Evolutionary conservation across 2,888 invertebrate species (phyloP), one percentile per base, ranked within the genome.

Genomic region (Odontocolon sp.): DNA sequence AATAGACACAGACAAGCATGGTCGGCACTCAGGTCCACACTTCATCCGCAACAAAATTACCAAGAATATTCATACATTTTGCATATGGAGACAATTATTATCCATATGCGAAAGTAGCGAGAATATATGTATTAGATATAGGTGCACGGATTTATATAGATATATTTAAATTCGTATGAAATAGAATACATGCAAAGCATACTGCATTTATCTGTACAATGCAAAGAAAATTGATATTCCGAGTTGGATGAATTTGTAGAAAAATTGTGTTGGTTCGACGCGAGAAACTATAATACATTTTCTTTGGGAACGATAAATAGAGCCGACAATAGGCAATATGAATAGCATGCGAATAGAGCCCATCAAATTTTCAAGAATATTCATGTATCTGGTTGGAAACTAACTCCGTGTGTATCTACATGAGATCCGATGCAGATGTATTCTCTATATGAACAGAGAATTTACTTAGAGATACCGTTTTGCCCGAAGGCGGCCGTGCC

Each of bases 61-160:
- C 31, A 56, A 71, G 67, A 67, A 76, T 76, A 76, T 71, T 76
- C 71, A 76, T 71, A 9, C 31, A 36, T 11, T 71, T 61, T 71
- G 66, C 71, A 71, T 67, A 61, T 16, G 59, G 67, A 61, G 45
- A 67, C 66, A 52, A 69, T 64, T 52, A 64, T 69, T 50, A 47
- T 67, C 36, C 61, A 68, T 56, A 56, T 68, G 61, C 67, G 45
- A 36, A 47, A 63, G 31, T 45, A 56, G 47, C 23, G 52, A 52
- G 16, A 61, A 45, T 61, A 28, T 21, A 42, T n/a, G n/a, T n/a
- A n/a, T n/a, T n/a, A n/a, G n/a, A n/a, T n/a, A n/a, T n/a, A n/a
- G n/a, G n/a, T n/a, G n/a, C n/a, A n/a, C n/a, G n/a, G n/a, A n/a
- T n/a, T n/a, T n/a, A 36, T 8, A 4, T 28, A 4, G 16, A 33